Conservation (phyloP, 1,140 invertebrate genomes). For the Phortica variegata region DNA sequence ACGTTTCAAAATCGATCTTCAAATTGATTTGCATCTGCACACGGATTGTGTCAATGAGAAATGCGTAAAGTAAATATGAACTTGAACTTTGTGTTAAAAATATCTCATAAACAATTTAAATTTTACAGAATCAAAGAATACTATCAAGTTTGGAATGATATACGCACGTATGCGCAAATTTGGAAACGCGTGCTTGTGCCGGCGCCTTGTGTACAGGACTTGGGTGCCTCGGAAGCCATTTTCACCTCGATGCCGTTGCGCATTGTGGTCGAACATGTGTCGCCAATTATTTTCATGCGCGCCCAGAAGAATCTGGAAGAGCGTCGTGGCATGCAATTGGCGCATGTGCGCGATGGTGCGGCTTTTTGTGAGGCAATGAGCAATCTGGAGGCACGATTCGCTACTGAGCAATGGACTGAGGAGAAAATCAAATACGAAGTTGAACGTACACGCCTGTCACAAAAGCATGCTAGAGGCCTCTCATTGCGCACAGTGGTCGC, state of each 20-base stretch:
- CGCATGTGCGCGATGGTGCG: slow-evolving; percentile 82
- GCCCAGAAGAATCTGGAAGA: slow-evolving; percentile 85
- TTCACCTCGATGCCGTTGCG: slow-evolving; percentile 65
- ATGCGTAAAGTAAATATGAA: slow-evolving; percentile 65
- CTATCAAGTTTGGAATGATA: slow-evolving; percentile 68
- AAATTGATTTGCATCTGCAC: slow-evolving; percentile 59
- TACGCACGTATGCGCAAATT: slow-evolving; percentile 66
- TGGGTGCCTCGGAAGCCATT: slow-evolving; percentile 76
- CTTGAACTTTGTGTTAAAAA: too few species aligned
- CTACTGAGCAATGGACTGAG: slow-evolving; percentile 66
- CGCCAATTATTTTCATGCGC: slow-evolving; percentile 79
- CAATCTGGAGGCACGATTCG: slow-evolving; percentile 72
- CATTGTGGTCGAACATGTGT: slow-evolving; percentile 64
- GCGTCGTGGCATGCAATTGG: slow-evolving; percentile 81
- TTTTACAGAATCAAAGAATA: slow-evolving; percentile 70
- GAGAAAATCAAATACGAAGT: slow-evolving; percentile 67
- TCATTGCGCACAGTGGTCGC: slow-evolving; percentile 87
- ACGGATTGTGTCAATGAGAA: slow-evolving; percentile 64
- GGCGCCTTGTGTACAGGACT: slow-evolving; percentile 67
- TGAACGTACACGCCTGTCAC: slow-evolving; percentile 69
- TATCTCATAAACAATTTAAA: neutral
- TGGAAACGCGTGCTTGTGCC: slow-evolving; percentile 73
- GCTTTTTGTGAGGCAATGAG: slow-evolving; percentile 88
- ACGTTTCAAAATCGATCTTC: slow-evolving; percentile 62
- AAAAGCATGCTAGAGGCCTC: slow-evolving; percentile 69